A percentile compares a stretch with the other conserved stretches of the same genome.
phyloP scores from a whole-genome alignment of 2,797 vertebrate genomes.

The Malurus splendens region DNA sequence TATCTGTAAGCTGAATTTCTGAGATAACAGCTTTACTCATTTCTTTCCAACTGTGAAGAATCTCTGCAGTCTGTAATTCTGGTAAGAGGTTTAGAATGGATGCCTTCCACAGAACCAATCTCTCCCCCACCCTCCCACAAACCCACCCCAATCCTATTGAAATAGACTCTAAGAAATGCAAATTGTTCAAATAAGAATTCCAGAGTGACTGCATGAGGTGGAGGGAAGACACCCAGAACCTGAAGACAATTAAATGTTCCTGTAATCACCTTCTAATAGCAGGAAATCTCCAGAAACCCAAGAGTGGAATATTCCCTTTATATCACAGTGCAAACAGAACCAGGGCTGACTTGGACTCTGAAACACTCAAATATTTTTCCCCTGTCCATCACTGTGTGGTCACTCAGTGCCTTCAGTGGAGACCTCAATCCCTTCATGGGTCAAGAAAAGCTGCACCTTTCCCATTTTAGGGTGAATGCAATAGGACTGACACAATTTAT shows the following conservation, averaged over 20 bases:
- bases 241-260: not conserved
- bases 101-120: conserved; percentile 23
- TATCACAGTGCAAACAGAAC: not conserved
- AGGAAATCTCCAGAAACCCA: not conserved
- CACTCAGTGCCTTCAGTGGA: not conserved
- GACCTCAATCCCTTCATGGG: not conserved
- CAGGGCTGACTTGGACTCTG: not conserved
- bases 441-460: not conserved
- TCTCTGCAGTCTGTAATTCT: conserved; percentile 55
- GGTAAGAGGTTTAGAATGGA: conserved; percentile 53
- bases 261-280: not conserved
- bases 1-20: conserved; percentile 59
- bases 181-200: conserved; percentile 23
- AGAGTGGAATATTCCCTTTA: not conserved
- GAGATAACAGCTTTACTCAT: conserved; percentile 65
- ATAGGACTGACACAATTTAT: not conserved
- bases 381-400: not conserved
- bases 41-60: conserved; percentile 64
- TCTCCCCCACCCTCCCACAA: conserved; percentile 35
- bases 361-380: not conserved
- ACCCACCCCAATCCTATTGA: conserved; percentile 29
- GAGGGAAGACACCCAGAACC: not conserved
- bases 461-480: not conserved
- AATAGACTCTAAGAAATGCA: conserved; percentile 33
- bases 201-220: not conserved